phyloP scores from a whole-genome alignment of 2,888 invertebrate genomes.

The Noctua comes region DNA sequence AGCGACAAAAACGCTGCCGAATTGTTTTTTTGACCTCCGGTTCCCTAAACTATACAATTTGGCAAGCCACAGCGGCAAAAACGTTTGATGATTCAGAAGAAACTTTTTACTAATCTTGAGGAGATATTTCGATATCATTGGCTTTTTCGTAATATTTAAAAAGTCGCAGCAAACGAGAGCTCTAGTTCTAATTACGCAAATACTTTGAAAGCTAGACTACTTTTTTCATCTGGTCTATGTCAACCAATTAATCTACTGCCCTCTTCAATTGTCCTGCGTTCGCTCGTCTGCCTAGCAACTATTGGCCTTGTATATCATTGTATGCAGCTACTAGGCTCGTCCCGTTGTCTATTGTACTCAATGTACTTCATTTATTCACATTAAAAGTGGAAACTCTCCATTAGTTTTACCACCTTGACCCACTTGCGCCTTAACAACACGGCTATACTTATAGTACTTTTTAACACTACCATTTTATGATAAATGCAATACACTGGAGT shows the following conservation, averaged over 20 bases:
- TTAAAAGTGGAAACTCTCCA: slow-evolving; percentile 75
- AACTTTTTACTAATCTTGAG: slow-evolving; percentile 32
- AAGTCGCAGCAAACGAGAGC: background rate
- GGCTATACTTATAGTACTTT: slow-evolving; percentile 45
- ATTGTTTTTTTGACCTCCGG: slow-evolving; percentile 40
- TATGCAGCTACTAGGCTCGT: slow-evolving; percentile 66
- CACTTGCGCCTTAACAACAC: slow-evolving; percentile 51
- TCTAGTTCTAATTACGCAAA: background rate
- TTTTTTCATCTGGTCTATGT: slow-evolving; percentile 2
- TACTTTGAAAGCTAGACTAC: background rate
- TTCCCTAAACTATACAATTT: slow-evolving; percentile 34
- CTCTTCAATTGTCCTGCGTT: slow-evolving; percentile 20
- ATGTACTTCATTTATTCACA: slow-evolving; percentile 65
- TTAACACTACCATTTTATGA: slow-evolving; percentile 55
- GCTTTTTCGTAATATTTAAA: background rate
- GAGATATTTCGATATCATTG: slow-evolving; percentile 10
- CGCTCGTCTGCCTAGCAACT: slow-evolving; percentile 44
- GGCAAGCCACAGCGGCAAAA: slow-evolving; percentile 28
- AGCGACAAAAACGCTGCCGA: slow-evolving; percentile 48
- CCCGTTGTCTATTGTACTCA: slow-evolving; percentile 74
- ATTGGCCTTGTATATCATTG: slow-evolving; percentile 64
- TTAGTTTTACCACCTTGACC: slow-evolving; percentile 77
- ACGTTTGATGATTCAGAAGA: slow-evolving; percentile 36
- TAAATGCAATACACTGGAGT: slow-evolving; percentile 53
- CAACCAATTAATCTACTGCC: background rate